Evolutionary conservation across 2,797 vertebrate species (phyloP), one percentile per base, ranked within the genome.

Genomic region (Protosalanx chinensis): DNA sequence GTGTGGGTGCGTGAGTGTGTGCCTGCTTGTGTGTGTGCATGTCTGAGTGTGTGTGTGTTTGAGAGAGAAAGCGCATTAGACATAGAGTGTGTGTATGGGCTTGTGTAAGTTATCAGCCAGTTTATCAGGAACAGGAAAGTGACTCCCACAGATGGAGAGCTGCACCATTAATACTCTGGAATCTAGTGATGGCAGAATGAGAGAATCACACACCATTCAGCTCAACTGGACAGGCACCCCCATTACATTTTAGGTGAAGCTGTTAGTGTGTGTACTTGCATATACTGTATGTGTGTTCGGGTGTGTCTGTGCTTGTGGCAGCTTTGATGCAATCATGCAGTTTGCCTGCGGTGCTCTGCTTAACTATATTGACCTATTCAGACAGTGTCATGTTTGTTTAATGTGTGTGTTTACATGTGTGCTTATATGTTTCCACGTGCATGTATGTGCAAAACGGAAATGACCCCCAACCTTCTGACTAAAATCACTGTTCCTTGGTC

Each of bases 91-190:
- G 82, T 83, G 83, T 80, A 73, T 67, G 65, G 68, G 75, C 67
- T 35, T 51, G 57, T 65, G n/a, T 33, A 79, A 81, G 81, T 83
- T 89, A 90, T 90, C 87, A 49, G 41, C 35, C 73, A 68, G 67
- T 70, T 67, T 80, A 90, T 91, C 89, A 82, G 61, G 77, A 85
- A 74, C 84, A 89, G 88, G 81, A 88, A 91, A 85, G 78, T 77
- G 77, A 76, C 84, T 77, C 86, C 81, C 84, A 82, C 79, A 77
- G 68, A 76, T 68, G 57, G 73, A 81, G 57, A 71, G 3, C 62
- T 10, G 76, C 64, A 33, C 78, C 67, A 74, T 76, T 90, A 85
- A 88, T 77, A 83, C 73, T 46, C 64, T 77, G 78, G 79, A 87
- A 88, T 90, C 76, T 78, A 74, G 73, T 77, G 74, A 76, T 56